Evolutionary conservation across 2,797 vertebrate genomes (phyloP), one percentile per base, ranked within the genome.

Genomic region (Sebastes hopkinsi): DNA sequence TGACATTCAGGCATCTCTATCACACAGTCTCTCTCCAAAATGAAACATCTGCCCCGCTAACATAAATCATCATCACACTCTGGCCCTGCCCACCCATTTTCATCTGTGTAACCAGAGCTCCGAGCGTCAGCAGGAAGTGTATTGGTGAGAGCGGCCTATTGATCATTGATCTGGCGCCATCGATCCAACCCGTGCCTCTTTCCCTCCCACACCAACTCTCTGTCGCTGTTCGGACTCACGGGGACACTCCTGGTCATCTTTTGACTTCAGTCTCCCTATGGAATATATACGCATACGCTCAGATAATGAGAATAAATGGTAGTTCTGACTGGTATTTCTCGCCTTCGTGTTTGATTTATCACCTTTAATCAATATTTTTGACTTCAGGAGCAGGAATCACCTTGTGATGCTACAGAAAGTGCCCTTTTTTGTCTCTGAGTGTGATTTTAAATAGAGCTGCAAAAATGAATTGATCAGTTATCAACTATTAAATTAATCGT

Each of bases 151-250:
- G 88, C 79, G 87, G 92, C 88, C 87, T 94, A 94, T 95, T 94
- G 94, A 94, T 94, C 91, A 93, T 93, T 92, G 93, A 95, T 94
- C 89, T 89, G 88, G 86, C 87, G 79, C 91, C 91, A 94, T 93
- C 76, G 94, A 94, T 92, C 85, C 74, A 56, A 88, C 78, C 83
- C 77, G 38, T 36, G 29, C 79, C 77, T 64, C 50, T 71, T 58
- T 75, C 72, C 85, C 87, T 83, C 83, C 86, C 81, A 59, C 67
- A 67, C 59, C 30, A 25, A 71, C 66, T 25, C 58, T 29, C 67
- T 60, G 50, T 60, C 62, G 36, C 74, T 83, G 87, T 73, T 88
- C 6, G 1, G 62, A 85, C 87, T 86, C 85, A 60, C 50, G 1
- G 75, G 83, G 73, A 85, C 80, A 54, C 86, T 76, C 78, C 58